A percentile compares a stretch with the other conserved stretches of the same genome.
Conservation (phyloP, 2,113 vertebrate species). For the Percina caprodes region DNA sequence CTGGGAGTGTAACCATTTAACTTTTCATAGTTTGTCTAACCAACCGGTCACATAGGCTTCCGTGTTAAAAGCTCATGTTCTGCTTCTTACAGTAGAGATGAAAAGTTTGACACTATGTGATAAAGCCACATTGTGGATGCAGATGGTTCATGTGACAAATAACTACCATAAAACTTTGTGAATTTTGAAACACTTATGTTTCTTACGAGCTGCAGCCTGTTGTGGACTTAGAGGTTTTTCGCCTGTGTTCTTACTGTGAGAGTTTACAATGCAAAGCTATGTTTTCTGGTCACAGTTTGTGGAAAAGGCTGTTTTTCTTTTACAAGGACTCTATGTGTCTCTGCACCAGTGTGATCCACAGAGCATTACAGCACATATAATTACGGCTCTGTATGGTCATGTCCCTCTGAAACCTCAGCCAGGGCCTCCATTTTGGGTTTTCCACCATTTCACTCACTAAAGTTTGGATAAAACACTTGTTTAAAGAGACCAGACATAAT, state of each 20-base stretch:
- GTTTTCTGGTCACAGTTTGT: conserved; percentile 70
- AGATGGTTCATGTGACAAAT: background rate
- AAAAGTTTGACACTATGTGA: background rate
- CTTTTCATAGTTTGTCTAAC: background rate
- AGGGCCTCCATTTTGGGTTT: conserved; percentile 78
- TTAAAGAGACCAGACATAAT: conserved; percentile 25
- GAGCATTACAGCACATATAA: conserved; percentile 80
- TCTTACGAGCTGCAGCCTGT: conserved; percentile 30
- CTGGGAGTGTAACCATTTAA: background rate
- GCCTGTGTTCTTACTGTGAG: conserved; percentile 28
- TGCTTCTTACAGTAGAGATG: background rate
- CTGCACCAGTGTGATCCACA: conserved; percentile 64
- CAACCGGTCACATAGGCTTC: background rate
- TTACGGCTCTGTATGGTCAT: conserved; percentile 80
- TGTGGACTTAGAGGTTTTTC: conserved; percentile 45
- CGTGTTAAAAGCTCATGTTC: background rate
- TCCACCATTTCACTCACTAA: conserved; percentile 66
- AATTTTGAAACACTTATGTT: background rate
- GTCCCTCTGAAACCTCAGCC: conserved; percentile 80
- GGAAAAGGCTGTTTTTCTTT: conserved; percentile 62
- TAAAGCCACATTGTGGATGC: background rate
- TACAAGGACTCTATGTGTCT: conserved; percentile 55
- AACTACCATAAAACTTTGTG: background rate
- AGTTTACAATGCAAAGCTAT: conserved; percentile 60
- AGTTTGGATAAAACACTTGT: conserved; percentile 24